These are phyloP conservation scores for Deroptyus accipitrinus DNA, from an alignment of 2,113 vertebrate species.

Conservation along the genomic window DNA sequence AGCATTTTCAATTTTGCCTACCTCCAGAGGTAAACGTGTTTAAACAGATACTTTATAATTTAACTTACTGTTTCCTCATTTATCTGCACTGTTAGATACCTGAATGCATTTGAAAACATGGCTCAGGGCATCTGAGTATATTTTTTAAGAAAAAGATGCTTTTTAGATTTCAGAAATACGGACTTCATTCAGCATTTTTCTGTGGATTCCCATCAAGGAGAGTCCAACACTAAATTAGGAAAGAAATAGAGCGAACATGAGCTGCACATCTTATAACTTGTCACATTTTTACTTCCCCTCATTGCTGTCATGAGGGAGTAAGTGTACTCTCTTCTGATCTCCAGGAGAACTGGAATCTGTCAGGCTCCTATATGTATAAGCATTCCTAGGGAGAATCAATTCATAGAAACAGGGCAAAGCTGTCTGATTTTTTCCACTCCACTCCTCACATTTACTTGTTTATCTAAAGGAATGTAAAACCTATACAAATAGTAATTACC, in stretches of 20 bases:
- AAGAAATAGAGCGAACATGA: background rate
- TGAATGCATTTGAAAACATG: background rate
- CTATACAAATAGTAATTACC: background rate
- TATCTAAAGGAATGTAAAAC: background rate
- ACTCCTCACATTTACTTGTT: background rate
- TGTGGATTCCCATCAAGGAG: background rate
- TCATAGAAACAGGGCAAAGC: background rate
- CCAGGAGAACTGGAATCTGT: background rate
- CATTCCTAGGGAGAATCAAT: background rate
- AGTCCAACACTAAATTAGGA: background rate
- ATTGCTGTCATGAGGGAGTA: background rate
- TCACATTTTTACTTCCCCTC: background rate
- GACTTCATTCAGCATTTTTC: background rate
- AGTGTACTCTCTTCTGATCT: background rate
- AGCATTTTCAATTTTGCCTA: background rate
- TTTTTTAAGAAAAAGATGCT: background rate
- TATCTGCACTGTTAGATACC: background rate
- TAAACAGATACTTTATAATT: background rate
- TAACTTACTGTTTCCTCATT: background rate
- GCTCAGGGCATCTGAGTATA: background rate
- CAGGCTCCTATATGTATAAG: background rate
- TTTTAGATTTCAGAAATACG: background rate
- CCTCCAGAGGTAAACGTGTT: background rate
- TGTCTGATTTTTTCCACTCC: background rate
- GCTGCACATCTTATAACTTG: accelerated